Conservation (phyloP, 2,888 invertebrate species). For the Dolichopus griseipennis region DNA sequence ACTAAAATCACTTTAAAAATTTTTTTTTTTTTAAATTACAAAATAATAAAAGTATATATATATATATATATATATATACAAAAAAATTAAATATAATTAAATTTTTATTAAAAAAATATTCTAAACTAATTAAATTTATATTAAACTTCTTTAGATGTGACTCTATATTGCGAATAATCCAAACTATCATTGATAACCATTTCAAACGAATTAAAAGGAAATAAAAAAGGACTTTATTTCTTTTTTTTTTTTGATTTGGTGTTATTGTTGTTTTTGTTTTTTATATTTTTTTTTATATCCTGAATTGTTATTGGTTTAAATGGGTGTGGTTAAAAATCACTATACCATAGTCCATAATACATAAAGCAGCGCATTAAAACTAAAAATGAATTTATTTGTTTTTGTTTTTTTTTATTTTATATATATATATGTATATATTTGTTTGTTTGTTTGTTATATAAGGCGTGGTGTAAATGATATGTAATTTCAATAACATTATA, state of each 20-base stretch:
- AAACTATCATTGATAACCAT: conserved; percentile 2
- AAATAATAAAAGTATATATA: not conserved
- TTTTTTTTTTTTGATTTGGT: no score
- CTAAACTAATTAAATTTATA: not conserved
- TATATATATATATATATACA: not conserved
- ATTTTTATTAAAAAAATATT: not conserved
- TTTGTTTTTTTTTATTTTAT: not conserved
- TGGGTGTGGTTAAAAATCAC: conserved; percentile 4
- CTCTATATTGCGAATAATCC: not conserved
- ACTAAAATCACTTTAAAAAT: not conserved
- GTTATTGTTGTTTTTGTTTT: no score
- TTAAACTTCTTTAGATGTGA: not conserved
- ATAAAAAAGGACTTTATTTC: not conserved
- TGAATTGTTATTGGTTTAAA: not conserved
- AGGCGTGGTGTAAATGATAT: conserved; percentile 3
- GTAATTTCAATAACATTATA: conserved; percentile 6
- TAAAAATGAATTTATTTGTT: not conserved
- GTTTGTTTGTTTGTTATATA: no score
- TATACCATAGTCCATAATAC: no score
- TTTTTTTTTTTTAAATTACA: not conserved
- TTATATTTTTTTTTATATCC: not conserved
- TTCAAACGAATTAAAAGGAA: conserved; percentile 6
- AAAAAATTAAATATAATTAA: not conserved
- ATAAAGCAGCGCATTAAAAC: not conserved
- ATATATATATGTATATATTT: no score